A percentile compares a stretch with the other conserved stretches of the same genome.
phyloP scores from a whole-genome alignment of 1,140 invertebrate species.

The Lordiphosa clarofinis region DNA sequence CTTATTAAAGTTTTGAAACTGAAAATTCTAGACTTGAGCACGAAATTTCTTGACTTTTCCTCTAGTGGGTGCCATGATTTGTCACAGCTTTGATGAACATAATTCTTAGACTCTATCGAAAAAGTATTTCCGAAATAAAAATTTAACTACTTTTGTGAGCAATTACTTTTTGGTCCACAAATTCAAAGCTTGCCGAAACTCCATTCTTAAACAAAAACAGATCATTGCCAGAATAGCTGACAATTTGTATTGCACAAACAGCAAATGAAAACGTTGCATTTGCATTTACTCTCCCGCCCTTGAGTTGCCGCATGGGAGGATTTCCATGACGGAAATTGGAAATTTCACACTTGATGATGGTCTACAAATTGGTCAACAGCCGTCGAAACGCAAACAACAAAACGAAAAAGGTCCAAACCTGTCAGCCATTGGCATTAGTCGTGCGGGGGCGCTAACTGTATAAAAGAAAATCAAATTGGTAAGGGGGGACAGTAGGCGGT shows the following conservation, averaged over 20 bases:
- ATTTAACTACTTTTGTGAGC: no score
- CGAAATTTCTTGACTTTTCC: no score
- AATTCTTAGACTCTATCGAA: no score
- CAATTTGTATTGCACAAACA: constrained; percentile 53
- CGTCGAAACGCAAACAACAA: constrained; percentile 46
- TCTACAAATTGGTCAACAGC: constrained; percentile 71
- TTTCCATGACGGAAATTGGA: constrained; percentile 64
- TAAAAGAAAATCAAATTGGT: constrained; percentile 68
- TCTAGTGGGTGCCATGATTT: no score
- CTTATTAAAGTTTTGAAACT: no score
- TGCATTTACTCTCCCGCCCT: constrained; percentile 20
- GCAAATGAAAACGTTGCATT: constrained; percentile 41
- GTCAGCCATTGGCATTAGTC: constrained; percentile 54
- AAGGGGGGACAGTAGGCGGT: constrained; percentile 7
- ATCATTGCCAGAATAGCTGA: constrained; percentile 2
- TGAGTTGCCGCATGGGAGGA: neutral
- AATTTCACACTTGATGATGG: constrained; percentile 76
- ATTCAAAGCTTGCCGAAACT: no score
- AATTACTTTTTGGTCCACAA: no score
- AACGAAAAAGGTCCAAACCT: constrained; percentile 26
- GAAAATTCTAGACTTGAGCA: no score
- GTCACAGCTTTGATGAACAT: no score
- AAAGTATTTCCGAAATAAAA: no score
- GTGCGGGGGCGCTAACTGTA: constrained; percentile 37
- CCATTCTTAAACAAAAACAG: constrained; percentile 1